These are phyloP conservation scores for Cirrhinus mrigala DNA, from an alignment of 2,797 vertebrate species.

Conservation along the genomic window DNA sequence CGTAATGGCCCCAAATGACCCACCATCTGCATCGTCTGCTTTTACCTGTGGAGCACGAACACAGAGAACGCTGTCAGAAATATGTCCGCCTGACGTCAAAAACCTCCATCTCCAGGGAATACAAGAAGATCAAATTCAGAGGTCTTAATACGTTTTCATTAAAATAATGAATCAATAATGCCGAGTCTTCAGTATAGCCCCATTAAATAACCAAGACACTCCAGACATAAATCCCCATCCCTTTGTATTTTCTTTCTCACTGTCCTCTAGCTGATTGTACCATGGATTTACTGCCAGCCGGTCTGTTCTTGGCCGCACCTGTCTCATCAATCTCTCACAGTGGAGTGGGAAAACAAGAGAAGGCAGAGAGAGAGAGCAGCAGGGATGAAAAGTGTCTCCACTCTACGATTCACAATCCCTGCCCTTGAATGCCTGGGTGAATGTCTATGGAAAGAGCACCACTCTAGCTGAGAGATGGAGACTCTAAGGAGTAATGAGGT, in stretches of 20 bases:
- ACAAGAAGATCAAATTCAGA: conserved; percentile 5
- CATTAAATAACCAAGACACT: conserved; percentile 13
- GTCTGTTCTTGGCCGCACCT: conserved; percentile 20
- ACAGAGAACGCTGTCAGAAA: background rate
- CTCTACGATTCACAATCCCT: background rate
- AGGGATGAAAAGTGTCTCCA: conserved; percentile 15
- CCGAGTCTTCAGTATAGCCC: background rate
- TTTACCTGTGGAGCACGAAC: conserved; percentile 82
- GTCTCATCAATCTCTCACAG: conserved; percentile 42
- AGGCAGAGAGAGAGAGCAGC: conserved; percentile 15
- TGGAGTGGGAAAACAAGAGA: conserved; percentile 21
- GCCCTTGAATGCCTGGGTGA: conserved; percentile 1
- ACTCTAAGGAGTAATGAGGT: background rate
- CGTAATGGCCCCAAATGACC: conserved; percentile 85
- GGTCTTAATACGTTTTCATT: conserved; percentile 21
- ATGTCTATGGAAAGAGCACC: background rate
- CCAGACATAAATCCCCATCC: conserved; percentile 34
- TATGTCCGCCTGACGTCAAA: background rate
- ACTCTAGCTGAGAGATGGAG: conserved; percentile 1
- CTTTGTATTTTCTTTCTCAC: conserved; percentile 39
- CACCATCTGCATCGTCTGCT: conserved; percentile 90
- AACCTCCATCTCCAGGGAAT: background rate
- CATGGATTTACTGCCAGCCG: conserved; percentile 16
- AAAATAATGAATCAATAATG: conserved; percentile 19
- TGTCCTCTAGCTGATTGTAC: conserved; percentile 13